Evolutionary conservation across 2,113 vertebrate species (phyloP).

Genomic region (Prochilodus magdalenae): DNA sequence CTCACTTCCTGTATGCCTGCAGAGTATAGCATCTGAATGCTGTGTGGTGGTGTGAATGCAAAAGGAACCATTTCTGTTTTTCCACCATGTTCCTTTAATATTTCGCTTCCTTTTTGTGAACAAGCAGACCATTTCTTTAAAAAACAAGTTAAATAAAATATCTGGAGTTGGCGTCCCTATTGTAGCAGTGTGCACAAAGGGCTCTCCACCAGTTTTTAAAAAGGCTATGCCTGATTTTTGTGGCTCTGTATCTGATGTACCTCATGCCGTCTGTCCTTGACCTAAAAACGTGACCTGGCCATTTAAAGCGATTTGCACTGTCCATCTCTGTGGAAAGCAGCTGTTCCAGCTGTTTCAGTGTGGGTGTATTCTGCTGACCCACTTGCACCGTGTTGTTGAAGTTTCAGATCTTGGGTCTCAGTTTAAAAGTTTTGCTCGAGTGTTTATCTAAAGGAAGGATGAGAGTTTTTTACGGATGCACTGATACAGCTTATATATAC

Average conservation of each 20-base stretch:
- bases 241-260: background rate
- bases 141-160: background rate
- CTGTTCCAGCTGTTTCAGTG: background rate
- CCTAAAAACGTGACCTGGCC: background rate
- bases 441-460: background rate
- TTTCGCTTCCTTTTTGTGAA: background rate
- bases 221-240: background rate
- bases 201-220: background rate
- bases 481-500: background rate
- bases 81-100: background rate
- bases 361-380: background rate
- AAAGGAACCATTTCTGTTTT: background rate
- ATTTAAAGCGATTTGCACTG: background rate
- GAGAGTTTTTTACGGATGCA: background rate
- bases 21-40: background rate
- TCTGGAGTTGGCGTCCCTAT: background rate
- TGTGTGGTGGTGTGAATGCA: slow-evolving; percentile 11
- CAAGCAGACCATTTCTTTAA: background rate
- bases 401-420: background rate
- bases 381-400: background rate
- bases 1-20: slow-evolving; percentile 22
- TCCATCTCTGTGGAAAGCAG: background rate
- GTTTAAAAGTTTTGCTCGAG: background rate
- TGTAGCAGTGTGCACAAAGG: background rate
- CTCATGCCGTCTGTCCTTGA: background rate